A percentile compares a stretch with the other conserved stretches of the same genome.
phyloP scores from a whole-genome alignment of 2,113 vertebrate species.

The Hucho hucho region DNA sequence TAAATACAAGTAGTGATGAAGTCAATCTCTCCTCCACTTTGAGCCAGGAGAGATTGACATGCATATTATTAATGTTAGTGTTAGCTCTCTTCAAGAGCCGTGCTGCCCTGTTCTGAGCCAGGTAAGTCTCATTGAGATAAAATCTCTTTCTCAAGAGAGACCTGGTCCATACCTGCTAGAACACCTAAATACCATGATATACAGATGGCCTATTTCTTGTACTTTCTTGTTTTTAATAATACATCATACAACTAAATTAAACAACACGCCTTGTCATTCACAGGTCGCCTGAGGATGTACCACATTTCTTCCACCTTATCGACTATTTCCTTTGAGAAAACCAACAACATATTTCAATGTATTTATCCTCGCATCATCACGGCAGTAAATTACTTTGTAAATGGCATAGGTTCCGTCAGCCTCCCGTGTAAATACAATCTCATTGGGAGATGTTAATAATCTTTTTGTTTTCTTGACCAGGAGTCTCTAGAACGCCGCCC shows the following conservation, averaged over 20 bases:
- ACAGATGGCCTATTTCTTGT: not conserved
- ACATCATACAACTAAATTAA: constrained; percentile 43
- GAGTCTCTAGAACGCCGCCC: constrained; percentile 52
- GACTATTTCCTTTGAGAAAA: not conserved
- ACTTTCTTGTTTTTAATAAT: not conserved
- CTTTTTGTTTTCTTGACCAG: constrained; percentile 72
- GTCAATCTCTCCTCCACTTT: too few relatives aligned
- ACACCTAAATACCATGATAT: not conserved
- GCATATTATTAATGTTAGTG: too few relatives aligned
- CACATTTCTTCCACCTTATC: constrained; percentile 30
- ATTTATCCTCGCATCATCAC: constrained; percentile 64
- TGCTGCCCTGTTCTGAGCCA: too few relatives aligned
- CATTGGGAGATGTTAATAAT: constrained; percentile 68
- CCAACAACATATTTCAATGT: constrained; percentile 58
- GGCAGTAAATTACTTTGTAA: constrained; percentile 65
- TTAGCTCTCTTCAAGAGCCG: too few relatives aligned
- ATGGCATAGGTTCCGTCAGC: constrained; percentile 55
- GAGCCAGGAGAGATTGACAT: too few relatives aligned
- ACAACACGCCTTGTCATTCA: constrained; percentile 20
- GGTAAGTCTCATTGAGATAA: not conserved
- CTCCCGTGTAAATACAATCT: constrained; percentile 70
- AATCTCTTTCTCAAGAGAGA: too few relatives aligned
- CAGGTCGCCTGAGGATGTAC: constrained; percentile 28
- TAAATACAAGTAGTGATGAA: too few relatives aligned
- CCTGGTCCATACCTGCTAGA: not conserved